These are phyloP conservation scores for Rhabdophis nuchalis DNA, from an alignment of 2,797 vertebrate genomes.

Conservation along the genomic window DNA sequence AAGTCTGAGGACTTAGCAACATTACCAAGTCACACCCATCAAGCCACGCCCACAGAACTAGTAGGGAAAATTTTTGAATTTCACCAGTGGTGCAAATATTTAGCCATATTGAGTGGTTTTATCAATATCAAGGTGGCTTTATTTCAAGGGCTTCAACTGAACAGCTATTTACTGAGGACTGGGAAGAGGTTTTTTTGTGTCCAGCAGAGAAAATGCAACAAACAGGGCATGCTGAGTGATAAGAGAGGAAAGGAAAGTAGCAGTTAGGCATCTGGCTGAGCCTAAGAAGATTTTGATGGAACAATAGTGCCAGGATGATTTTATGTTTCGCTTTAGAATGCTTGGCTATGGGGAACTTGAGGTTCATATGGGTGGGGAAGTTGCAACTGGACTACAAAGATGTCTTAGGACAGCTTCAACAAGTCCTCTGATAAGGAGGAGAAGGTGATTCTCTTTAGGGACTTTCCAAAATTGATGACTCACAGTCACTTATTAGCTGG, in stretches of 20 bases:
- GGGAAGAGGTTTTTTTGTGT: not conserved
- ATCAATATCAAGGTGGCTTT: not conserved
- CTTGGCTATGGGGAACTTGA: not conserved
- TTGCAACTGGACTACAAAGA: not conserved
- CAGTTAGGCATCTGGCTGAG: not conserved
- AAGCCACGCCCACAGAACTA: no score
- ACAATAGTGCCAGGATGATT: not conserved
- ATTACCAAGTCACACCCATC: no score
- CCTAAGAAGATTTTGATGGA: not conserved
- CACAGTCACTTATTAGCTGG: not conserved
- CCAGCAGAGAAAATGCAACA: not conserved
- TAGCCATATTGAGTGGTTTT: not conserved
- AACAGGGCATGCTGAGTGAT: not conserved
- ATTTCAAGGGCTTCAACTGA: not conserved
- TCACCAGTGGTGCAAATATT: not conserved
- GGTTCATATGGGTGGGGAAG: not conserved
- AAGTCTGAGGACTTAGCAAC: no score
- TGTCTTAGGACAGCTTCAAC: not conserved
- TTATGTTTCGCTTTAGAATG: not conserved
- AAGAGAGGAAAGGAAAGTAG: not conserved
- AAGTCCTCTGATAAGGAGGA: not conserved
- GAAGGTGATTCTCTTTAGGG: not conserved
- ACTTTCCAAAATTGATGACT: not conserved
- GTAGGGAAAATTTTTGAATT: no score
- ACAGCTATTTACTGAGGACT: not conserved